Evolutionary conservation across 2,888 invertebrate genomes (phyloP).

Genomic region (Periphyllus acericola): DNA sequence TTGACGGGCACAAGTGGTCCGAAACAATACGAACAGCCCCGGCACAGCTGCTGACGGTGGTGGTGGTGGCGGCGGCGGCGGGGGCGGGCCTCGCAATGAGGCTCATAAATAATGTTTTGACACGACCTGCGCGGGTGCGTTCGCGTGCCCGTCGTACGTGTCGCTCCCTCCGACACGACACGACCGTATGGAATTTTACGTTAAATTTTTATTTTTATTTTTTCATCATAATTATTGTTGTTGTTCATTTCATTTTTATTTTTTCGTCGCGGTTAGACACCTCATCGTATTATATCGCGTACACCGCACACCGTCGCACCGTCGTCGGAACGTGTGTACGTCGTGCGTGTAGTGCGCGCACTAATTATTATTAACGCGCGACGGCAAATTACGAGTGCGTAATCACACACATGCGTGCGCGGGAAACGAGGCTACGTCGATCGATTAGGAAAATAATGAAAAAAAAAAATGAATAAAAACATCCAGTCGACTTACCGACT

Average conservation of each 20-base stretch:
- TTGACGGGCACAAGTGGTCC: conserved; percentile 31
- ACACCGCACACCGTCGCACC: not conserved
- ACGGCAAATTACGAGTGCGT: not conserved
- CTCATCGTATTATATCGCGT: not conserved
- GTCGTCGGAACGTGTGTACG: not conserved
- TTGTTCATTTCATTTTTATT: no score
- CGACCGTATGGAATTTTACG: not conserved
- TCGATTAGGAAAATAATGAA: not conserved
- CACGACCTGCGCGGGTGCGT: conserved; percentile 11
- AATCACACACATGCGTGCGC: not conserved
- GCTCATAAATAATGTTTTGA: conserved; percentile 32
- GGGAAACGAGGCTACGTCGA: not conserved
- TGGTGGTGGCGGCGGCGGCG: no score
- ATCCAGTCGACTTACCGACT: conserved; percentile 48
- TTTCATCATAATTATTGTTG: not conserved
- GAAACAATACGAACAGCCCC: conserved; percentile 11
- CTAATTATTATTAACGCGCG: not conserved
- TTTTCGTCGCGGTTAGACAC: not conserved
- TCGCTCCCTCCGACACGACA: not conserved
- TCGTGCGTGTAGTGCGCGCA: not conserved
- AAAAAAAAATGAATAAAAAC: not conserved
- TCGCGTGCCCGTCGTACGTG: not conserved
- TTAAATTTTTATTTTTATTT: not conserved
- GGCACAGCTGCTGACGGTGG: conserved; percentile 20
- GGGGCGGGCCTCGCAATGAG: conserved; percentile 8